Conservation (phyloP, 2,797 vertebrate genomes). For the Oreochromis grahami region DNA sequence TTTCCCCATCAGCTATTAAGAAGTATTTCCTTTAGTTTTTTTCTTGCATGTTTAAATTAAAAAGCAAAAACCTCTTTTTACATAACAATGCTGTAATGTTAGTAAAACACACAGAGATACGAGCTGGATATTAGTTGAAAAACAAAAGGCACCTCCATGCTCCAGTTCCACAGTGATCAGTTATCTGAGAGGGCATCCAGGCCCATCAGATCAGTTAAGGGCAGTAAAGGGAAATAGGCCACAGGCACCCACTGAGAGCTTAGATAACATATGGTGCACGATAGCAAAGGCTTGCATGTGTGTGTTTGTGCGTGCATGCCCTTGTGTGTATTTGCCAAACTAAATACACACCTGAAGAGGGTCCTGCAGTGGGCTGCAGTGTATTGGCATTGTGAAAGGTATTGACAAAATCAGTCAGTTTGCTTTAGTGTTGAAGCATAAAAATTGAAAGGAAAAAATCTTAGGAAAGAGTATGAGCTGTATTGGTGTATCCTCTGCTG, state of each 20-base stretch:
- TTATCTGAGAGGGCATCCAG: slow-evolving; percentile 28
- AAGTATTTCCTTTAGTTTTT: not conserved
- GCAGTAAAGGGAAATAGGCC: slow-evolving; percentile 52
- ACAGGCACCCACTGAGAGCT: slow-evolving; percentile 47
- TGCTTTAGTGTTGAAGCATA: not conserved
- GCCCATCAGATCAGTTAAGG: slow-evolving; percentile 39
- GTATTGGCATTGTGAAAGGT: slow-evolving; percentile 26
- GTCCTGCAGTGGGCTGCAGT: slow-evolving; percentile 2
- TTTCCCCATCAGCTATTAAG: slow-evolving; percentile 21
- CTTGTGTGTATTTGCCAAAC: not conserved
- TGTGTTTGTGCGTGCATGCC: not conserved
- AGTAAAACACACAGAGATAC: not conserved
- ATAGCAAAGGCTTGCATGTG: slow-evolving; percentile 23
- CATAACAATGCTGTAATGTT: not conserved
- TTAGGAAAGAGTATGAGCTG: not conserved
- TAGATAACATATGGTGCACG: slow-evolving; percentile 58
- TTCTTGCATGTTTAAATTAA: not conserved
- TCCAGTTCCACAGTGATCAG: slow-evolving; percentile 22
- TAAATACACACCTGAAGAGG: slow-evolving; percentile 31
- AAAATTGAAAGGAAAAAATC: not conserved
- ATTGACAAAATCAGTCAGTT: slow-evolving; percentile 32
- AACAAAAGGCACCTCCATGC: not conserved
- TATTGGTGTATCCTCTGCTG: not conserved
- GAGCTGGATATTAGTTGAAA: not conserved
- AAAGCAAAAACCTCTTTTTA: not conserved